phyloP scores from a whole-genome alignment of 2,888 invertebrate species.

The Dasysyrphus tricinctus region DNA sequence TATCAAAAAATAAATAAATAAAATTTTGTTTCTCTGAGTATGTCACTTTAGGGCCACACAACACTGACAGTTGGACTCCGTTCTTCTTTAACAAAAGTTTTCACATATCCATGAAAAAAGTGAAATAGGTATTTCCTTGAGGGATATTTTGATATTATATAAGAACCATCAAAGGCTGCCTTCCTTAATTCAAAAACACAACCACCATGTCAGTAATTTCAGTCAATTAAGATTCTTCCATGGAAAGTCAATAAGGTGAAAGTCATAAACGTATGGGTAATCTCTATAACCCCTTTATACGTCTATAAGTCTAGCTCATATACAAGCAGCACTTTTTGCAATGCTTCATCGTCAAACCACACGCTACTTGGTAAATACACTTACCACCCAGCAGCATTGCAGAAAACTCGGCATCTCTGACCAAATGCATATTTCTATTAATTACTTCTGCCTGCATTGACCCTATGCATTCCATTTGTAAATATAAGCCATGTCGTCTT shows the following conservation, averaged over 20 bases:
- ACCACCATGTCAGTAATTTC: neutral
- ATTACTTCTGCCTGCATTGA: slow-evolving; percentile 58
- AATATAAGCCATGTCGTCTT: slow-evolving; percentile 17
- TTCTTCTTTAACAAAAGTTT: too few relatives aligned
- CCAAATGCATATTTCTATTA: slow-evolving; percentile 61
- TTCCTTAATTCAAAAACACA: neutral
- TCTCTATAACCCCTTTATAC: neutral
- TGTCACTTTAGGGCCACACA: too few relatives aligned
- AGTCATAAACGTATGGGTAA: neutral
- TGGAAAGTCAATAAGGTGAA: slow-evolving; percentile 24
- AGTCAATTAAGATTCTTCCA: slow-evolving; percentile 40
- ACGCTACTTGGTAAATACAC: slow-evolving; percentile 7
- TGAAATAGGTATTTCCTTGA: too few relatives aligned
- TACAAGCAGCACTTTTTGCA: neutral
- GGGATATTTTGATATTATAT: too few relatives aligned
- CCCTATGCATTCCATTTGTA: slow-evolving; percentile 49
- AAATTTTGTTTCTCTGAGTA: too few relatives aligned
- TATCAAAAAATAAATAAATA: too few relatives aligned
- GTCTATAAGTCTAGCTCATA: neutral
- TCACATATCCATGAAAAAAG: too few relatives aligned
- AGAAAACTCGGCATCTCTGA: slow-evolving; percentile 41
- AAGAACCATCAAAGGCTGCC: neutral
- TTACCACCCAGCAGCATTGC: slow-evolving; percentile 55
- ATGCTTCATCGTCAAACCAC: neutral
- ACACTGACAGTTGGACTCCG: too few relatives aligned